Base-by-base conservation (phyloP, 2,888 invertebrate genomes). In the Habrosyne pyritoides region DNA sequence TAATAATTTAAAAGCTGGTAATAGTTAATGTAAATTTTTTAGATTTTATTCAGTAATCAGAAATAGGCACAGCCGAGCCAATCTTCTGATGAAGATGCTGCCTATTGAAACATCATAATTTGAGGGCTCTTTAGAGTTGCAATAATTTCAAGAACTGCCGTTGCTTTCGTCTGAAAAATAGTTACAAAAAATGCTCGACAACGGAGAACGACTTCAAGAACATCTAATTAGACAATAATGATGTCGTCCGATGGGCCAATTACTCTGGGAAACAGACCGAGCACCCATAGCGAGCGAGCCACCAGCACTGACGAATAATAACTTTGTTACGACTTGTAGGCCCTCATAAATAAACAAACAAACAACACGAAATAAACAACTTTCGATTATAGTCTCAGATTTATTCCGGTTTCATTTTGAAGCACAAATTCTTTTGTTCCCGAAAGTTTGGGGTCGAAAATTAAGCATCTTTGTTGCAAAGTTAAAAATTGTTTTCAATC, bases 271-370 rank as follows among this genome's bases (percentile, higher is more conserved):
- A 70, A 57, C 62, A 52, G 67, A 61, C 60, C 64, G 64, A 59
- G 54, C 56, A 52, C 56, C 55, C 53, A 52, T 42, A 53, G 56
- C 55, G 57, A 63, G 63, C 68, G 65, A 55, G 66, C 63, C 69
- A 60, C 52, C 21, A 47, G 59, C 59, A 59, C 55, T 57, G 57
- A 55, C 71, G 66, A 77, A 79, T 80, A 80, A 79, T 81, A 83
- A 82, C 75, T 79, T 77, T 65, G 66, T 75, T 77, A 75, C 52
- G 61, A 67, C 66, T 69, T 63, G 67, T 67, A 56, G 61, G 56
- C 65, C 68, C 69, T 69, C 63, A 63, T 71, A 71, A 77, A 81
- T 77, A 79, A 77, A 76, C 74, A 79, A 73, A 69, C 71, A 75
- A 74, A 42, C 42, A 42, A 42, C 18, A 57, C 59, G 57, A 52